Percentiles rank a stretch among this genome's conserved stretches.
Evolutionary conservation across 2,797 vertebrate genomes (phyloP).

Genomic region (Mus spretus): DNA sequence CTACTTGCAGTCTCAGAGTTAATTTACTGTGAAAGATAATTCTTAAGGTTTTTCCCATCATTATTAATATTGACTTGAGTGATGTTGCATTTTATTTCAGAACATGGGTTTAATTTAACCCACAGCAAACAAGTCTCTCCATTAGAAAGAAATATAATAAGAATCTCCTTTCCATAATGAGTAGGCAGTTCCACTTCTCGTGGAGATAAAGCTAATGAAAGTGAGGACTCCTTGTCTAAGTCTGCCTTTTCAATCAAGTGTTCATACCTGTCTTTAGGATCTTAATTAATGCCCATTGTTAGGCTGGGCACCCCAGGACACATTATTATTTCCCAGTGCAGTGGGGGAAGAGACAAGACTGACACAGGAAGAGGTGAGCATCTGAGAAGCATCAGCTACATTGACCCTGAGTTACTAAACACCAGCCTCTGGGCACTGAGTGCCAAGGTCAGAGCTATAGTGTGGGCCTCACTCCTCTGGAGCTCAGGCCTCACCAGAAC

Average conservation of each 20-base stretch:
- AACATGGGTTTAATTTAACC: constrained; percentile 83
- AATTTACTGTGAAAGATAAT: constrained; percentile 84
- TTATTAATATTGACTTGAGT: constrained; percentile 82
- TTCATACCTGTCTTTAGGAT: constrained; percentile 66
- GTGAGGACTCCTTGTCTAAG: neutral
- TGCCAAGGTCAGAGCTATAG: neutral
- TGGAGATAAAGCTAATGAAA: constrained; percentile 32
- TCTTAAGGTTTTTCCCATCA: constrained; percentile 75
- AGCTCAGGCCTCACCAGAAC: neutral
- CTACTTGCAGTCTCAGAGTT: constrained; percentile 76
- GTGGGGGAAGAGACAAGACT: neutral
- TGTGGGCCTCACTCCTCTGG: neutral
- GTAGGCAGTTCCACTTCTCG: constrained; percentile 43
- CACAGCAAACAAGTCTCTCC: constrained; percentile 58
- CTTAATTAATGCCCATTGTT: constrained; percentile 69
- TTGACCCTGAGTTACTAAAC: neutral
- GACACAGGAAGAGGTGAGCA: no score
- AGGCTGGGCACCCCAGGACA: neutral
- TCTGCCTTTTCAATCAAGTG: constrained; percentile 61
- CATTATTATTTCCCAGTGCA: neutral
- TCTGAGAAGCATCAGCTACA: neutral
- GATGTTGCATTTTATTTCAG: constrained; percentile 72
- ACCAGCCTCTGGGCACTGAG: fast-evolving
- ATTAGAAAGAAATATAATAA: neutral
- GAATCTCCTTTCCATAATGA: constrained; percentile 39